Base-by-base conservation (phyloP, 2,113 vertebrate species). In the Numenius arquata region DNA sequence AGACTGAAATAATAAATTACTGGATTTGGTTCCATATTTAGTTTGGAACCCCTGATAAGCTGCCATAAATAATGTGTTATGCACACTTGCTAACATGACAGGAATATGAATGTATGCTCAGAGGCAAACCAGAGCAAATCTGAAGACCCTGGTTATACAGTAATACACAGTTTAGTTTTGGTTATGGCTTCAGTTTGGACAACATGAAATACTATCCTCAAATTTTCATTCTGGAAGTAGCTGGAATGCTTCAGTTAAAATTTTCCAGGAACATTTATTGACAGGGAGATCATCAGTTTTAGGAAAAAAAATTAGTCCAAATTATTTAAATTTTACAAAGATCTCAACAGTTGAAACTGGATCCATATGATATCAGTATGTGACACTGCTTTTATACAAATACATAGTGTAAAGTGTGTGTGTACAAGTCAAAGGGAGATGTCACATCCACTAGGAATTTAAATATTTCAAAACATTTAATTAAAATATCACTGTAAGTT, bases 1-100 rank as follows among this genome's bases (percentile, higher is more conserved):
- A 74, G 26, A 53, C 6, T 55, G 38, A 63, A 88, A 88, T 34
- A 67, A 48, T 36, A 56, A 32, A 65, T 67, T 20, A 85, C 5
- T 47, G 9, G 20, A 79, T 77, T 67, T 76, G 3, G 34, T 62
- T 89, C 15, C 56, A 83, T 34, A 70, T 62, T 89, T 76, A 55
- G n/a, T 55, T 75, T 59, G 30, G 25, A 79, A 71, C 2, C 7
- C 7, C 6, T 27, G 23, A 16, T 25, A 67, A 91, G 14, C 20
- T 66, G 8, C 36, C 45, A 77, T 8, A 77, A 87, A 20, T 8
- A 56, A 81, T 15, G 8, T 30, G 7, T 48, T 81, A 66, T 5
- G 25, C 17, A 63, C 1, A 0, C 11, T 58, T 74, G 32, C 50
- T 71, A 81, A 71, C 9, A 48, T 0, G 0, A 34, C 32, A 67